These are phyloP conservation scores for Mormyrus hasselquistii DNA, from an alignment of 2,797 vertebrate genomes.

Conservation along the genomic window DNA sequence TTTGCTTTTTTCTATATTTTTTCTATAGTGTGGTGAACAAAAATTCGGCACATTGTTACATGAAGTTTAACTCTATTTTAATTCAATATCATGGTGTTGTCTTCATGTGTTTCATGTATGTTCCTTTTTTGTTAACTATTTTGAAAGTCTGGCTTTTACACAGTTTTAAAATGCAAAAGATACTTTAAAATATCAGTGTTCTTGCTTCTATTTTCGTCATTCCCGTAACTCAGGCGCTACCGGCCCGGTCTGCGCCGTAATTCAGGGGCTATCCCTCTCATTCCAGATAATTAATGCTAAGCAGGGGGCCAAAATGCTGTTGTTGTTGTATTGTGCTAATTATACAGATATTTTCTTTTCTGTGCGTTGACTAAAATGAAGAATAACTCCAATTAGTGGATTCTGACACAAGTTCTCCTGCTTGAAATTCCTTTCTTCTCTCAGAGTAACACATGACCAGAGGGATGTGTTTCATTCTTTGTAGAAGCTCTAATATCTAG, in stretches of 20 bases:
- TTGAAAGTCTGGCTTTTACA: not conserved
- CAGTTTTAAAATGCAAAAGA: not conserved
- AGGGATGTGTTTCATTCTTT: not conserved
- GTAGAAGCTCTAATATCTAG: not conserved
- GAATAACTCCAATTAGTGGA: not conserved
- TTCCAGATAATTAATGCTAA: not conserved
- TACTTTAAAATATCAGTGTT: not conserved
- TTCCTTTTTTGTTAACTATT: not conserved
- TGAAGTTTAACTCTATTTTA: not conserved
- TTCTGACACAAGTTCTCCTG: not conserved
- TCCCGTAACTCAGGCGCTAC: not conserved
- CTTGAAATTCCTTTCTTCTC: constrained; percentile 8
- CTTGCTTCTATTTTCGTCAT: not conserved
- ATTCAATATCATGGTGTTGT: not conserved
- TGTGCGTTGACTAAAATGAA: not conserved
- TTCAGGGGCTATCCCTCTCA: not conserved
- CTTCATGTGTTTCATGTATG: not conserved
- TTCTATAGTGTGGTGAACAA: not conserved
- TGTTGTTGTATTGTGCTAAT: not conserved
- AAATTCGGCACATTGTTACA: not conserved
- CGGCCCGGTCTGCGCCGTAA: not conserved
- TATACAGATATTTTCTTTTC: not conserved
- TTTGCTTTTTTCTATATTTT: not conserved
- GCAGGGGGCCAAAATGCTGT: not conserved
- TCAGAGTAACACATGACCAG: not conserved